Conservation (phyloP, 2,797 vertebrate genomes). For the Nyctibius grandis region DNA sequence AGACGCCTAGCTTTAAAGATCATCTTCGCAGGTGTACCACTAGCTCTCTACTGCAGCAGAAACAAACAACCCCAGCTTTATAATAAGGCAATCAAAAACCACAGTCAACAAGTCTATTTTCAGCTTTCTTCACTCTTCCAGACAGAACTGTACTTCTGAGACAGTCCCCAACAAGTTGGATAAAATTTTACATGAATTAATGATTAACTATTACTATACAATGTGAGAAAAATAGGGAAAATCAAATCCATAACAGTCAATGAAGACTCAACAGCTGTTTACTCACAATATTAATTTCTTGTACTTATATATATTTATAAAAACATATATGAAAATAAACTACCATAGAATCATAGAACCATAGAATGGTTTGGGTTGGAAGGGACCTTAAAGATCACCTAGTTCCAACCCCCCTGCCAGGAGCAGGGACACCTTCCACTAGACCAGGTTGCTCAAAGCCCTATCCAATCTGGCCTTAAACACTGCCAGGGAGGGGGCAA, state of each 20-base stretch:
- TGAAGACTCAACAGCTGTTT: background rate
- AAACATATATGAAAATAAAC: background rate
- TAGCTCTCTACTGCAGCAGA: background rate
- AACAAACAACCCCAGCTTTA: background rate
- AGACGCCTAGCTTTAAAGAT: background rate
- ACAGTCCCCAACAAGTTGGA: fast-evolving
- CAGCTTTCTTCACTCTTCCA: background rate
- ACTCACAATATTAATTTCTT: background rate
- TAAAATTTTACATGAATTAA: background rate
- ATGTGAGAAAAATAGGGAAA: background rate
- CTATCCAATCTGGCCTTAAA: too few species aligned
- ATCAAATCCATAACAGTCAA: background rate
- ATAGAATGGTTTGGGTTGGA: too few species aligned
- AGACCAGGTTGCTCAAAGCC: too few species aligned
- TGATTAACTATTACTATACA: background rate
- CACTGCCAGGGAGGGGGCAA: too few species aligned
- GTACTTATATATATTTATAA: background rate
- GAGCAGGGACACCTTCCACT: too few species aligned
- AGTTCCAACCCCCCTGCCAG: too few species aligned
- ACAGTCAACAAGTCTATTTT: background rate
- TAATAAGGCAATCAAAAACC: background rate
- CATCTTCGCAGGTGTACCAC: background rate
- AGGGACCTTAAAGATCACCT: too few species aligned
- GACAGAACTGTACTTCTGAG: background rate
- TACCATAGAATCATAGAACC: too few species aligned